Base-by-base conservation (phyloP, 92 coral and sea anemone species). In the Isaurus tuberculatus region DNA sequence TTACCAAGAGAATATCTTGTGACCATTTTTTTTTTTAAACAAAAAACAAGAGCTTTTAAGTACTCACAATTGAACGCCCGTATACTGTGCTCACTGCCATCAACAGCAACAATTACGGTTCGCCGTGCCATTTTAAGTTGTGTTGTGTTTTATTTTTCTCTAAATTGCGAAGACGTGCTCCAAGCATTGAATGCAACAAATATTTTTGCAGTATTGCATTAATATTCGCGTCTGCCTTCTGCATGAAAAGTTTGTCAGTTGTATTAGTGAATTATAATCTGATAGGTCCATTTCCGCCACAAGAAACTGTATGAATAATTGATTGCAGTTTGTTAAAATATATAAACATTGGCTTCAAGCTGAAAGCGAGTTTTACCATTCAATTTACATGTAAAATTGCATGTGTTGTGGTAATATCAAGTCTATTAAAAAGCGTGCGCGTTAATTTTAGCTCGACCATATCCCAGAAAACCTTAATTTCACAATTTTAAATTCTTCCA, bases 21-120 rank as follows among this genome's bases (percentile, higher is more conserved):
- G 29, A 1, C 0, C 6, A 8, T 11, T 1, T 8, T 57, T 57
- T 25, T 29, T 8, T 8, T 14, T 8, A 11, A 1, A 58, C n/a
- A 0, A 71, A 3, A 71, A 2, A 20, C n/a, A 17, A 7, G 5
- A 71, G 10, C 1, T 33, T 20, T n/a, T n/a, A n/a, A 51, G 30
- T 5, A 77, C 82, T 77, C 13, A 77, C 82, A 77, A 17, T 34
- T 58, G 46, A 77, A 77, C 32, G 82, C 82, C 33, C 82, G 26
- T 6, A 20, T 34, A n/a, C 82, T 77, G 51, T 77, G 82, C 17
- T 36, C 20, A 34, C 82, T 77, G 25, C 82, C 82, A 5, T 77
- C 82, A 16, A 77, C 82, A 16, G 70, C 82, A 8, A 77, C 69
- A 77, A 77, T 14, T 4, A 77, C 55, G 32, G 57, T 77, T 77